Percentiles rank a stretch among this genome's conserved stretches.
Conservation (phyloP, 2,797 vertebrate genomes). For the Hozukius guyotensis region DNA sequence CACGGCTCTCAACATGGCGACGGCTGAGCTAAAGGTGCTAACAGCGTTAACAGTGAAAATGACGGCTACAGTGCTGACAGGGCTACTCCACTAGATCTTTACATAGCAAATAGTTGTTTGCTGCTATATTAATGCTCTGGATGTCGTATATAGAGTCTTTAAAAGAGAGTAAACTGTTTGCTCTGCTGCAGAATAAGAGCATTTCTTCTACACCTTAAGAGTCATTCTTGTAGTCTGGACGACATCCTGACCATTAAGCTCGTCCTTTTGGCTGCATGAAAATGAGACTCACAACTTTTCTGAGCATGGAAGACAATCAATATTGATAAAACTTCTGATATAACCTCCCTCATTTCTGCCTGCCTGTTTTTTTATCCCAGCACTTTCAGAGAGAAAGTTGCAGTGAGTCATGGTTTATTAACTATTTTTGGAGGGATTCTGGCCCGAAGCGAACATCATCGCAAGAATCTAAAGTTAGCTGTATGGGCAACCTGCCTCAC, state of each 20-base stretch:
- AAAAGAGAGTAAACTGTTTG: background rate
- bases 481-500: slow-evolving; percentile 5
- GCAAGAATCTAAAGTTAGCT: slow-evolving; percentile 56
- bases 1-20: background rate
- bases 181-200: background rate
- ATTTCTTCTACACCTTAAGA: background rate
- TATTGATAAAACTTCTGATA: slow-evolving; percentile 57
- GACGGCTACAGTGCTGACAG: no score
- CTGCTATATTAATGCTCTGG: background rate
- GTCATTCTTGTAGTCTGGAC: slow-evolving; percentile 1
- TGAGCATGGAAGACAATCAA: slow-evolving; percentile 42
- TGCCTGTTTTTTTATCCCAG: slow-evolving; percentile 42
- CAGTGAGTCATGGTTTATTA: slow-evolving; percentile 64
- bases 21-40: background rate
- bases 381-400: slow-evolving; percentile 52
- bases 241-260: background rate
- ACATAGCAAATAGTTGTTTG: background rate
- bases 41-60: background rate
- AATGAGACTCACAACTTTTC: slow-evolving; percentile 43
- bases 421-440: slow-evolving; percentile 21
- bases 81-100: background rate
- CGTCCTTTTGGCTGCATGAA: slow-evolving; percentile 30
- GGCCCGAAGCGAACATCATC: slow-evolving; percentile 47
- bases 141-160: background rate
- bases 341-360: slow-evolving; percentile 43